These are phyloP conservation scores for Alauda arvensis DNA, from an alignment of 2,797 vertebrate genomes.

Conservation along the genomic window DNA sequence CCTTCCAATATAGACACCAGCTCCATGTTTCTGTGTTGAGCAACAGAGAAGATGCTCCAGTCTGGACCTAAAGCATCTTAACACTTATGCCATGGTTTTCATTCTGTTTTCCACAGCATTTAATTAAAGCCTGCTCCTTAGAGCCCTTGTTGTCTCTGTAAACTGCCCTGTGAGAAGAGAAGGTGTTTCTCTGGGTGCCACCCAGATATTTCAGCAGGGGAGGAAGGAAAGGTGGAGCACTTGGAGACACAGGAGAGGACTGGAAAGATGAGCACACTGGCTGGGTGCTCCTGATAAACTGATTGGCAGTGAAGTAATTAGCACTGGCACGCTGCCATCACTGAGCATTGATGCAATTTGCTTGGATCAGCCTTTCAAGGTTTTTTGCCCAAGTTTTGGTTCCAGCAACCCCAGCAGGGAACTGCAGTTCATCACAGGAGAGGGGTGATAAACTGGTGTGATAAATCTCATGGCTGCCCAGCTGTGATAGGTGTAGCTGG, in stretches of 20 bases:
- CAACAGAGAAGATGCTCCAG: background rate
- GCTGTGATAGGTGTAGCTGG: background rate
- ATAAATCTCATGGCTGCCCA: background rate
- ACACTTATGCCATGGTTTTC: background rate
- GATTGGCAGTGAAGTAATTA: background rate
- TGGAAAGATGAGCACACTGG: background rate
- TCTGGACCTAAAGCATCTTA: background rate
- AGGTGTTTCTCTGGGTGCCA: background rate
- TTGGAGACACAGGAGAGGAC: background rate
- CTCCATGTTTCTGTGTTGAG: background rate
- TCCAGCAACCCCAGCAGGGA: background rate
- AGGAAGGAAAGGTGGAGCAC: background rate
- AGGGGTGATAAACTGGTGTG: background rate
- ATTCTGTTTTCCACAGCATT: background rate
- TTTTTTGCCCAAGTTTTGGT: background rate
- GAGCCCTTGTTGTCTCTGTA: background rate
- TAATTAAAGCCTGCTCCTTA: background rate
- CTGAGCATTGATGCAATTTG: background rate
- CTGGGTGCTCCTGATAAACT: constrained; percentile 16
- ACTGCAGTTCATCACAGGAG: background rate
- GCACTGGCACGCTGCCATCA: background rate
- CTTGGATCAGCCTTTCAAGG: background rate
- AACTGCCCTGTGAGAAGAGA: background rate
- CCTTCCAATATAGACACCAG: background rate
- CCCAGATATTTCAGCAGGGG: background rate